These are phyloP conservation scores for Monarcha castaneiventris DNA, from an alignment of 2,113 vertebrate genomes.

Conservation along the genomic window DNA sequence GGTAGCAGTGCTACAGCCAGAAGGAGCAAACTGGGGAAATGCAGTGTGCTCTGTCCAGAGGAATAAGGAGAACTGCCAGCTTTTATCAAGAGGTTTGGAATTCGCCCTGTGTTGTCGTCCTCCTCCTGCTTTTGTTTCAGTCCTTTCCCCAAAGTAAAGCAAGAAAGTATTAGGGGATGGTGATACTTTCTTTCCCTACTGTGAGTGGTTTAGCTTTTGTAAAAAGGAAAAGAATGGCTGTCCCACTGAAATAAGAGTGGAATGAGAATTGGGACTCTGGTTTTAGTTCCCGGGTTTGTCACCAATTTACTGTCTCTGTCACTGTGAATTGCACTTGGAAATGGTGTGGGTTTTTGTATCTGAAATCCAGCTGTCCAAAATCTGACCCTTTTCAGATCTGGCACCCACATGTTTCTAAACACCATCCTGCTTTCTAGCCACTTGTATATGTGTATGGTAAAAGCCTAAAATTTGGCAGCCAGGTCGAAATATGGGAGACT, in stretches of 20 bases:
- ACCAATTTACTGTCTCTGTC: neutral
- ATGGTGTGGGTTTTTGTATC: neutral
- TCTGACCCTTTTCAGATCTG: neutral
- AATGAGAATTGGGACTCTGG: neutral
- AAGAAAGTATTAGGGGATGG: neutral
- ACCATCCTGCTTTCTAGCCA: neutral
- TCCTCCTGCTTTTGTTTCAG: neutral
- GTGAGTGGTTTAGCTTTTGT: neutral
- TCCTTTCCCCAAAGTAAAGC: neutral
- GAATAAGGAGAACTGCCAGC: neutral
- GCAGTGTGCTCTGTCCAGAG: neutral
- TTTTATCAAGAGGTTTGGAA: neutral
- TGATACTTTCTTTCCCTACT: neutral
- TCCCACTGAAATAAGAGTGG: neutral
- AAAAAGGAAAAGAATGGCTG: neutral
- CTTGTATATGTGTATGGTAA: neutral
- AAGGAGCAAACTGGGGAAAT: neutral
- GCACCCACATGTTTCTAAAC: neutral
- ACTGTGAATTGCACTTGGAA: neutral
- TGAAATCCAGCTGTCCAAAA: neutral
- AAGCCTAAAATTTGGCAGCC: neutral
- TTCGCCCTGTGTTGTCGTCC: neutral
- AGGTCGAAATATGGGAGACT: neutral
- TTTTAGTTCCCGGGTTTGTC: neutral
- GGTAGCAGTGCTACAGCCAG: neutral